Conservation (phyloP, 1,140 invertebrate species). For the Holotrichia oblita region DNA sequence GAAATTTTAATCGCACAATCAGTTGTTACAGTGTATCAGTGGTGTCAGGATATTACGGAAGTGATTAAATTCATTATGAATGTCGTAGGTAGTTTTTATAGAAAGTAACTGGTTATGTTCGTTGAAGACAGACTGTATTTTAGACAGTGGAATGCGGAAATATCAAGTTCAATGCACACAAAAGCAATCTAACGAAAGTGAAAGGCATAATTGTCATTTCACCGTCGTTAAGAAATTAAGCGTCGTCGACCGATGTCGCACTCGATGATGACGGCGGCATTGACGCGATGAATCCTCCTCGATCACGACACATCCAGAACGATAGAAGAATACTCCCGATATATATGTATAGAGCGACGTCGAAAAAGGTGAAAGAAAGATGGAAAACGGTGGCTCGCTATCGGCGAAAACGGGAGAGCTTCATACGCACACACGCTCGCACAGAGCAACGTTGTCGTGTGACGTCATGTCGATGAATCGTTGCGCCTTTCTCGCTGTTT, state of each 20-base stretch:
- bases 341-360: background rate
- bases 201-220: constrained; percentile 11
- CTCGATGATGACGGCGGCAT: background rate
- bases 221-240: constrained; percentile 14
- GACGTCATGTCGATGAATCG: constrained; percentile 52
- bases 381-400: background rate
- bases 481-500: constrained; percentile 45
- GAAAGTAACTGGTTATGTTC: too few relatives aligned
- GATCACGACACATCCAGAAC: background rate
- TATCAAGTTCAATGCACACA: background rate
- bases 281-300: too few relatives aligned
- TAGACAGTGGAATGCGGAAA: background rate
- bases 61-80: too few relatives aligned
- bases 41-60: too few relatives aligned
- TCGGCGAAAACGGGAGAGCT: constrained; percentile 11
- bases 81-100: too few relatives aligned
- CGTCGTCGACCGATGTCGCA: background rate
- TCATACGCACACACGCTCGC: constrained; percentile 20
- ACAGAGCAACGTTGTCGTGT: constrained; percentile 23
- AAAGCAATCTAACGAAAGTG: background rate
- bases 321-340: background rate
- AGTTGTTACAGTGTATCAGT: too few relatives aligned
- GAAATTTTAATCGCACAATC: too few relatives aligned
- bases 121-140: too few relatives aligned
- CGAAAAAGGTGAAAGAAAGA: constrained; percentile 1